phyloP scores from a whole-genome alignment of 2,113 vertebrate species.

The Pelecanoides urinatrix region DNA sequence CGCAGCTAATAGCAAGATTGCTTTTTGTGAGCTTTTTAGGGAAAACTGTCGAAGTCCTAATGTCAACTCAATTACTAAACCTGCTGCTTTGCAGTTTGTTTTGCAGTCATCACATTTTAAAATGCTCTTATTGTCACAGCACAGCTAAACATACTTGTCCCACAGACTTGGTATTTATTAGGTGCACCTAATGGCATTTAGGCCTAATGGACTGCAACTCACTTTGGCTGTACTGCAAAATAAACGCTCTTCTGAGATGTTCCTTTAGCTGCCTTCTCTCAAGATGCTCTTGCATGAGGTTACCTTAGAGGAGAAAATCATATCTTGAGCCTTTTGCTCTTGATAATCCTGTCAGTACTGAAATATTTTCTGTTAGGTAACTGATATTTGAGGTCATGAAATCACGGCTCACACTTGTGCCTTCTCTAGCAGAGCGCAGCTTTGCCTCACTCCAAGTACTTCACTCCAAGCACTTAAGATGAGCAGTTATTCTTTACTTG shows the following conservation, averaged over 20 bases:
- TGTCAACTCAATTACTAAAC: not conserved
- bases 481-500: not conserved
- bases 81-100: not conserved
- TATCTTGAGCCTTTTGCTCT: not conserved
- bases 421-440: not conserved
- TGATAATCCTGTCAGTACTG: not conserved
- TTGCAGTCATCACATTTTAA: not conserved
- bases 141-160: not conserved
- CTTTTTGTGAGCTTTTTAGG: not conserved
- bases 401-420: rapidly evolving
- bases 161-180: not conserved
- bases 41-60: not conserved
- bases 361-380: not conserved
- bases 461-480: not conserved
- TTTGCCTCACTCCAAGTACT: not conserved
- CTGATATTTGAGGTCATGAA: not conserved
- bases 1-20: not conserved
- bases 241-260: not conserved
- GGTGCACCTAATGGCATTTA: not conserved
- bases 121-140: not conserved
- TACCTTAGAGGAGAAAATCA: not conserved
- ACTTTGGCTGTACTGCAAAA: not conserved
- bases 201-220: not conserved
- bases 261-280: not conserved
- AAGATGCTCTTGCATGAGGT: not conserved